These are phyloP conservation scores for Siniperca chuatsi DNA, from an alignment of 2,113 vertebrate species.

Conservation along the genomic window DNA sequence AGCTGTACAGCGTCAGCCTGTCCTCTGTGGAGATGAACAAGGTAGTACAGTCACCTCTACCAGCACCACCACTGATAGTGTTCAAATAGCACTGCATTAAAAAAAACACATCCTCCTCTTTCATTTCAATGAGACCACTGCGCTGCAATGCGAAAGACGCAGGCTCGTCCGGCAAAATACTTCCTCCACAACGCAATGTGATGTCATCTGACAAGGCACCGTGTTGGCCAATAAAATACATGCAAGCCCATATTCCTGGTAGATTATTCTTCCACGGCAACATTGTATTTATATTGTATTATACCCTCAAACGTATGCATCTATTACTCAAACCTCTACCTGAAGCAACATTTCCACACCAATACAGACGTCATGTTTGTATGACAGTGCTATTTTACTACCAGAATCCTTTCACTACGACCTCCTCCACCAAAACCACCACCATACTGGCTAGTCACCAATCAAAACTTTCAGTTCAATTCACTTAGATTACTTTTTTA, in stretches of 20 bases:
- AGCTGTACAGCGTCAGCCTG: constrained; percentile 89
- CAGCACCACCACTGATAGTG: background rate
- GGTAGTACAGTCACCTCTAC: constrained; percentile 49
- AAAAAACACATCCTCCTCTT: background rate
- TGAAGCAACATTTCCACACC: no score
- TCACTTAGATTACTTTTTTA: no score
- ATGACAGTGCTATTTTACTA: no score
- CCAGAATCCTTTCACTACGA: no score
- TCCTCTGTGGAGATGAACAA: constrained; percentile 81
- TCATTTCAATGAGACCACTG: background rate
- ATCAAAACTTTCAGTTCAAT: no score
- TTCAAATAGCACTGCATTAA: background rate
- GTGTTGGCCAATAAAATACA: background rate
- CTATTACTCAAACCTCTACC: no score
- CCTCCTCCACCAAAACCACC: no score
- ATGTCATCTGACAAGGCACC: background rate
- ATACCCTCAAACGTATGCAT: background rate
- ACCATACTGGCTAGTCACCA: no score
- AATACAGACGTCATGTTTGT: no score
- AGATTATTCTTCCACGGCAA: background rate
- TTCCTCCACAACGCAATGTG: background rate
- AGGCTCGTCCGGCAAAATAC: no score
- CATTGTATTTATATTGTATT: background rate
- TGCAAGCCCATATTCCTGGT: background rate
- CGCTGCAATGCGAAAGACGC: no score